Evolutionary conservation across 2,113 vertebrate genomes (phyloP).

Genomic region (Stercorarius parasiticus): DNA sequence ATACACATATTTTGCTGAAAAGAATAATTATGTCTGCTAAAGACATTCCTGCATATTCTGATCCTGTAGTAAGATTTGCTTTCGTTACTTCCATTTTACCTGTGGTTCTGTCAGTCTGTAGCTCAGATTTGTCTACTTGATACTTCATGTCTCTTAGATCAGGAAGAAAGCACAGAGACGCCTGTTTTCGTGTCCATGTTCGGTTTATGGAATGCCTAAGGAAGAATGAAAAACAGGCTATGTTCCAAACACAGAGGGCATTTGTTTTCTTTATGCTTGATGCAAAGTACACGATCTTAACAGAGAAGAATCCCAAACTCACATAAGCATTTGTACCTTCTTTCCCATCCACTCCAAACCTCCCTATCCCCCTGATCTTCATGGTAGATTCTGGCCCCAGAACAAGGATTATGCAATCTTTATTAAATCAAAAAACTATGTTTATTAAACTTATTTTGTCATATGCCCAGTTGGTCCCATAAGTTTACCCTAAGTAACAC

Average conservation of each 20-base stretch:
- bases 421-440: background rate
- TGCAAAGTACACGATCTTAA: background rate
- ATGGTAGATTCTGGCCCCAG: background rate
- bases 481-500: background rate
- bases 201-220: constrained; percentile 69
- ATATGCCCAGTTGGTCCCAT: background rate
- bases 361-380: rapidly evolving
- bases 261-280: background rate
- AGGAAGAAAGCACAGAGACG: constrained; percentile 42
- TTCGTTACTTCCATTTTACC: constrained; percentile 17
- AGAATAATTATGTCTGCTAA: background rate
- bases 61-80: background rate
- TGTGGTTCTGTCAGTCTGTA: background rate
- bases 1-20: background rate
- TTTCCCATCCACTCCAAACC: background rate
- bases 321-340: background rate
- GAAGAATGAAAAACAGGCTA: background rate
- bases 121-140: constrained; percentile 12
- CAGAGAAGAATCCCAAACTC: background rate
- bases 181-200: constrained; percentile 77
- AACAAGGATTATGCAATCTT: background rate
- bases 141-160: constrained; percentile 31
- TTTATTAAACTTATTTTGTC: background rate
- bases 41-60: background rate
- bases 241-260: background rate